A percentile compares a stretch with the other conserved stretches of the same genome.
Conservation (phyloP, 2,797 vertebrate genomes). For the Hapalemur alaotrensis region DNA sequence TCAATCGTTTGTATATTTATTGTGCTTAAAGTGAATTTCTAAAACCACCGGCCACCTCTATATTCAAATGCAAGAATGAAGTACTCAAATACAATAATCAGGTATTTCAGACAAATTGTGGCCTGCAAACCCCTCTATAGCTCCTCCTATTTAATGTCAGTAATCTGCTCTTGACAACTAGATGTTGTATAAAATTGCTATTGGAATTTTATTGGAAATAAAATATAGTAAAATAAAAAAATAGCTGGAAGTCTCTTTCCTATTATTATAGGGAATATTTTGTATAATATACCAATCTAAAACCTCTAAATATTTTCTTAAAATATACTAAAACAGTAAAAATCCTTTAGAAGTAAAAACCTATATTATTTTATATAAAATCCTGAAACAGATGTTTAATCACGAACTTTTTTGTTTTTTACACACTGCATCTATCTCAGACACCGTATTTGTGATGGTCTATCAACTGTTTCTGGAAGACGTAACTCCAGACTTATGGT, state of each 20-base stretch:
- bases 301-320: background rate
- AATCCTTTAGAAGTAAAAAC: background rate
- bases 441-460: background rate
- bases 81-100: background rate
- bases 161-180: background rate
- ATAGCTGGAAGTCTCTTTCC: background rate
- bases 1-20: background rate
- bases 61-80: background rate
- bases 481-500: background rate
- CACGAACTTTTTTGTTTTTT: background rate
- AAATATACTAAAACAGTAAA: background rate
- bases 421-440: background rate
- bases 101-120: background rate
- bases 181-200: background rate
- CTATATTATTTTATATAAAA: background rate
- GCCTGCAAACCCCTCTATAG: background rate
- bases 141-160: background rate
- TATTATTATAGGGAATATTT: background rate
- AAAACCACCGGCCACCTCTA: background rate
- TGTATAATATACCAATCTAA: background rate
- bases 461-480: background rate
- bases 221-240: too few species aligned
- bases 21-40: slow-evolving; percentile 20
- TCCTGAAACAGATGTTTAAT: background rate
- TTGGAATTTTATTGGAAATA: too few species aligned